A percentile compares a stretch with the other conserved stretches of the same genome.
Conservation (phyloP, 2,113 vertebrate species). For the Stegastes partitus region DNA sequence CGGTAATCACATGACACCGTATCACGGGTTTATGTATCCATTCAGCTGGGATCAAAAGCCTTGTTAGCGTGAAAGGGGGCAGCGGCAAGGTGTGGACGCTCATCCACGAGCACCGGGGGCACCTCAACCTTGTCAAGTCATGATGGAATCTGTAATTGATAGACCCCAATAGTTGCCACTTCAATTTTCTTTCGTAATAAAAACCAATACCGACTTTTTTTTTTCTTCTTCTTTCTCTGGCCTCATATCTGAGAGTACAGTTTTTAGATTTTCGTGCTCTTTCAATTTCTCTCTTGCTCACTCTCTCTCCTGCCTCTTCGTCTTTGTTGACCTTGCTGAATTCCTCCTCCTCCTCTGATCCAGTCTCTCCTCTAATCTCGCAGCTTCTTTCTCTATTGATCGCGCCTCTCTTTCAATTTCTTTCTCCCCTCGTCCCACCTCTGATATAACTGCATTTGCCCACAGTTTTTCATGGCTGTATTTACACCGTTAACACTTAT, state of each 20-base stretch:
- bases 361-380: slow-evolving; percentile 52
- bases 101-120: slow-evolving; percentile 28
- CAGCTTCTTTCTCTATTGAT: slow-evolving; percentile 44
- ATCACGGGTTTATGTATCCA: slow-evolving; percentile 45
- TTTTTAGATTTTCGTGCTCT: slow-evolving; percentile 39
- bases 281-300: slow-evolving; percentile 1
- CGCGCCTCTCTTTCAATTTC: slow-evolving; percentile 27
- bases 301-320: not conserved
- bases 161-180: slow-evolving; percentile 65
- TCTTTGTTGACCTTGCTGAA: slow-evolving; percentile 56
- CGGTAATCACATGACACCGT: slow-evolving; percentile 51
- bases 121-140: slow-evolving; percentile 74
- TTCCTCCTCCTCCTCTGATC: slow-evolving; percentile 39
- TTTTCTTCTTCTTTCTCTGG: slow-evolving; percentile 13
- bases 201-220: slow-evolving; percentile 51
- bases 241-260: slow-evolving; percentile 38
- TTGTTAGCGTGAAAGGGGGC: slow-evolving; percentile 20
- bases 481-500: slow-evolving; percentile 29
- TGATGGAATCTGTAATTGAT: slow-evolving; percentile 79
- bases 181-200: slow-evolving; percentile 76
- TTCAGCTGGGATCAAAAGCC: slow-evolving; percentile 50
- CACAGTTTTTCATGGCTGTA: slow-evolving; percentile 21
- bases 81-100: not conserved
- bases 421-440: slow-evolving; percentile 6
- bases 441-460: slow-evolving; percentile 14